These are phyloP conservation scores for Phasia obesa DNA, from an alignment of 2,888 invertebrate genomes.

Conservation along the genomic window DNA sequence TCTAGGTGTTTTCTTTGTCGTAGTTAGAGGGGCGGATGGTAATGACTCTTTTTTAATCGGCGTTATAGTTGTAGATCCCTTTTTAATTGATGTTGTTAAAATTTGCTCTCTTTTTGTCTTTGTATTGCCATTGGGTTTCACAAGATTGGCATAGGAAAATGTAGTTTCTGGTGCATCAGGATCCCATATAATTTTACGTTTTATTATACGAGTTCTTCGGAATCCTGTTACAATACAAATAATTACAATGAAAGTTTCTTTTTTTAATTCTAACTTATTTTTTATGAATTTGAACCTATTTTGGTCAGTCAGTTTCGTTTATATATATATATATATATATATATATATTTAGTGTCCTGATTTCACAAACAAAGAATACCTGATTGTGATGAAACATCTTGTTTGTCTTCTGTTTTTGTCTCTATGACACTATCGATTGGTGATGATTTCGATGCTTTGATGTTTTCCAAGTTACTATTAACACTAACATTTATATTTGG, in stretches of 20 bases:
- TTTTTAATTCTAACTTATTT: too few relatives aligned
- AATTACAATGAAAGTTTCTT: too few relatives aligned
- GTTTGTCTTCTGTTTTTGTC: slow-evolving; percentile 46
- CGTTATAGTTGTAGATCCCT: slow-evolving; percentile 55
- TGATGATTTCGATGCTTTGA: slow-evolving; percentile 54
- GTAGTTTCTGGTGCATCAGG: slow-evolving; percentile 83
- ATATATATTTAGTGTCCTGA: background rate
- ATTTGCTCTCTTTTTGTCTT: slow-evolving; percentile 68
- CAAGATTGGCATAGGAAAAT: slow-evolving; percentile 82
- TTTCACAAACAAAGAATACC: slow-evolving; percentile 21
- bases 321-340: too few relatives aligned
- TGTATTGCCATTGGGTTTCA: slow-evolving; percentile 71
- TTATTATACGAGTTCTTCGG: slow-evolving; percentile 85
- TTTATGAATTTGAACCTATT: too few relatives aligned
- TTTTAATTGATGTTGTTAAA: slow-evolving; percentile 40
- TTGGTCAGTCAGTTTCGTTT: too few relatives aligned
- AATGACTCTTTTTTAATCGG: slow-evolving; percentile 55
- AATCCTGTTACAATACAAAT: slow-evolving; percentile 73
- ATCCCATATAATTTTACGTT: slow-evolving; percentile 89
- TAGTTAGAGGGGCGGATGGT: slow-evolving; percentile 1
- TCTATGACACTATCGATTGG: slow-evolving; percentile 63
- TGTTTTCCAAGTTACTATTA: slow-evolving; percentile 13
- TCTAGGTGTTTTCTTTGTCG: slow-evolving; percentile 73
- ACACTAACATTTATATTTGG: slow-evolving; percentile 5
- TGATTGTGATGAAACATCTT: slow-evolving; percentile 30